Conservation (phyloP, 2,888 invertebrate genomes). For the Platypus cylindrus region DNA sequence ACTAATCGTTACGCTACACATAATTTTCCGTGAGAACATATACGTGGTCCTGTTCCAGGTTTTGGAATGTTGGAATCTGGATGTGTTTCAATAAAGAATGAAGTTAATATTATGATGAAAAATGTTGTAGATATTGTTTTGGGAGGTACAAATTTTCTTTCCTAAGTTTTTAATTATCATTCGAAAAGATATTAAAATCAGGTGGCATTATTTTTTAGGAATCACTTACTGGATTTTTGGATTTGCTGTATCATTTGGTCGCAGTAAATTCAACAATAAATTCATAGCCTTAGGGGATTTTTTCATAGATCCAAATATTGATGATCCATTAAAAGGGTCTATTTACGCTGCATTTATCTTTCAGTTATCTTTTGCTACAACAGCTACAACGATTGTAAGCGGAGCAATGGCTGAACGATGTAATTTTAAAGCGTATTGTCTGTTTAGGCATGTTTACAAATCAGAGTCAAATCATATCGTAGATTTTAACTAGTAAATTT, state of each 20-base stretch:
- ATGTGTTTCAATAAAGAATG: conserved; percentile 84
- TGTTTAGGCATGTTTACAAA: conserved; percentile 32
- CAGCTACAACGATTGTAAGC: conserved; percentile 82
- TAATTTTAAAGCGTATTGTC: conserved; percentile 80
- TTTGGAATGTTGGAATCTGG: conserved; percentile 92
- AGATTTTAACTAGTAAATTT: too few relatives aligned
- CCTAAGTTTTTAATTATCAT: not conserved
- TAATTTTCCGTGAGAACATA: too few relatives aligned
- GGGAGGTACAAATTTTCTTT: conserved; percentile 52
- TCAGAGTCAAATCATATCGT: too few relatives aligned
- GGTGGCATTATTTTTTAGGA: conserved; percentile 34
- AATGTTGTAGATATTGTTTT: conserved; percentile 87
- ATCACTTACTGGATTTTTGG: conserved; percentile 92
- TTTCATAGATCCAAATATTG: conserved; percentile 60
- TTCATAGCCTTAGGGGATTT: conserved; percentile 79
- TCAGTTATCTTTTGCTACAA: conserved; percentile 81
- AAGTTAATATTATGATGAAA: conserved; percentile 97
- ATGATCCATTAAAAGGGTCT: conserved; percentile 68
- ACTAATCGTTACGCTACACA: too few relatives aligned
- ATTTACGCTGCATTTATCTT: conserved; percentile 82
- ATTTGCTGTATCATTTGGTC: conserved; percentile 81
- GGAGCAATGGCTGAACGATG: conserved; percentile 92
- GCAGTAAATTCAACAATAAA: conserved; percentile 56
- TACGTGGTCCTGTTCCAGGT: conserved; percentile 53
- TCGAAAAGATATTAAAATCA: not conserved